Percentiles rank a stretch among this genome's conserved stretches.
These are phyloP conservation scores for Kuschelorhynchus macadamiae DNA, from an alignment of 2,888 invertebrate genomes.

Conservation along the genomic window DNA sequence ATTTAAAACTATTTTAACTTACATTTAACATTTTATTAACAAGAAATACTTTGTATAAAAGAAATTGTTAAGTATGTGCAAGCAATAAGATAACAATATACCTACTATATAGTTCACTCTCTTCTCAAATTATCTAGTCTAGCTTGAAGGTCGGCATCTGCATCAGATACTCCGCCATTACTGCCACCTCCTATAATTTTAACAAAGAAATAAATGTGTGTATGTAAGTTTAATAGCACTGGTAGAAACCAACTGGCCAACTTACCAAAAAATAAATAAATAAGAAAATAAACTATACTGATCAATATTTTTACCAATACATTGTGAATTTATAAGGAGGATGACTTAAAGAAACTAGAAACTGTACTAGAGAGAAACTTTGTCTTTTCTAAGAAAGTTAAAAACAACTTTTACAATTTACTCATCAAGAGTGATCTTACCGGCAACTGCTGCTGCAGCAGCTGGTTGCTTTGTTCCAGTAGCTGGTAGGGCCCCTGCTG, in stretches of 20 bases:
- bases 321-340: no score
- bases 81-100: background rate
- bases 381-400: no score
- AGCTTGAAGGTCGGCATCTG: slow-evolving; percentile 97
- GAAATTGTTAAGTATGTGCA: background rate
- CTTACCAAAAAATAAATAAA: no score
- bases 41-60: background rate
- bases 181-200: slow-evolving; percentile 66
- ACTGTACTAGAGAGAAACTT: no score
- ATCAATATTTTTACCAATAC: no score
- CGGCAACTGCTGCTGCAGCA: slow-evolving; percentile 70
- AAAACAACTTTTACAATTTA: no score
- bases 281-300: no score
- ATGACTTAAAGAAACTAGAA: no score
- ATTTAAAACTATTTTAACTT: no score
- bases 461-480: slow-evolving; percentile 76
- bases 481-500: slow-evolving; percentile 73
- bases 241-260: no score
- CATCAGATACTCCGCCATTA: slow-evolving; percentile 77
- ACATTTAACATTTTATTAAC: background rate
- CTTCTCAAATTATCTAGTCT: slow-evolving; percentile 94
- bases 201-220: no score
- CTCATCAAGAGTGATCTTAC: slow-evolving; percentile 56
- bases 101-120: slow-evolving; percentile 72
- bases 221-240: no score